Evolutionary conservation across 1,140 invertebrate species (phyloP).

Genomic region (Drosophila ercepeae): DNA sequence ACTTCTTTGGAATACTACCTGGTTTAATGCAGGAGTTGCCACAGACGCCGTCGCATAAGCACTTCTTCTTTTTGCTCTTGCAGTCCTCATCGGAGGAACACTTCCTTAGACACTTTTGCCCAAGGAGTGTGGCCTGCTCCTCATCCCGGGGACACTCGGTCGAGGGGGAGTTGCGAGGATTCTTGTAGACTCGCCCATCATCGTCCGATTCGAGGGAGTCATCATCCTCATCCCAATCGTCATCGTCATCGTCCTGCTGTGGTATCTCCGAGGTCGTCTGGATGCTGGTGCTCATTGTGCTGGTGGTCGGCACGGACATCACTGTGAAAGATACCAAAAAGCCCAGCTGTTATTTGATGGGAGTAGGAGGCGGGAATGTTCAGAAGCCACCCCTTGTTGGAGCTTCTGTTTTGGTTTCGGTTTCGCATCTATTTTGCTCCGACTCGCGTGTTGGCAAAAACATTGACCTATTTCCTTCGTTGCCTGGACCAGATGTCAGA

Average conservation of each 20-base stretch:
- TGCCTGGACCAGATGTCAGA: slow-evolving; percentile 40
- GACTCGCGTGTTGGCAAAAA: slow-evolving; percentile 58
- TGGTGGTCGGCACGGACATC: slow-evolving; percentile 67
- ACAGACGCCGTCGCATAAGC: slow-evolving; percentile 97
- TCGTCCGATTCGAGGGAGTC: slow-evolving; percentile 85
- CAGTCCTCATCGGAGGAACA: slow-evolving; percentile 98
- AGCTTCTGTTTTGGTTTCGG: slow-evolving; percentile 68
- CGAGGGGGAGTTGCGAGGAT: slow-evolving; percentile 94
- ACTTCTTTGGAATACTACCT: slow-evolving; percentile 85
- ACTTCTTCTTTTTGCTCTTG: slow-evolving; percentile 98
- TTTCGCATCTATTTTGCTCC: slow-evolving; percentile 53
- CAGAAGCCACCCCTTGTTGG: slow-evolving; percentile 6
- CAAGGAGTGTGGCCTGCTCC: slow-evolving; percentile 86
- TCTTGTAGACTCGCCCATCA: slow-evolving; percentile 92
- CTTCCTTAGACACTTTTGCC: slow-evolving; percentile 95
- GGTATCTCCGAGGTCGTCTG: slow-evolving; percentile 82
- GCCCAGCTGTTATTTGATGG: slow-evolving; percentile 26
- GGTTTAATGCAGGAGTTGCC: slow-evolving; percentile 99
- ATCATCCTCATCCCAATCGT: slow-evolving; percentile 87
- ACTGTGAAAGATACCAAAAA: slow-evolving; percentile 46
- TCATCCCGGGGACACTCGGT: slow-evolving; percentile 92
- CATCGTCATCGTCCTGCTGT: slow-evolving; percentile 86
- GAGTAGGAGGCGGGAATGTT: background rate
- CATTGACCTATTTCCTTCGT: slow-evolving; percentile 74
- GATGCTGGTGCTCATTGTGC: slow-evolving; percentile 29